Percentiles rank a stretch among this genome's conserved stretches.
phyloP scores from a whole-genome alignment of 2,888 invertebrate species.

The Chymomyza procnemis region DNA sequence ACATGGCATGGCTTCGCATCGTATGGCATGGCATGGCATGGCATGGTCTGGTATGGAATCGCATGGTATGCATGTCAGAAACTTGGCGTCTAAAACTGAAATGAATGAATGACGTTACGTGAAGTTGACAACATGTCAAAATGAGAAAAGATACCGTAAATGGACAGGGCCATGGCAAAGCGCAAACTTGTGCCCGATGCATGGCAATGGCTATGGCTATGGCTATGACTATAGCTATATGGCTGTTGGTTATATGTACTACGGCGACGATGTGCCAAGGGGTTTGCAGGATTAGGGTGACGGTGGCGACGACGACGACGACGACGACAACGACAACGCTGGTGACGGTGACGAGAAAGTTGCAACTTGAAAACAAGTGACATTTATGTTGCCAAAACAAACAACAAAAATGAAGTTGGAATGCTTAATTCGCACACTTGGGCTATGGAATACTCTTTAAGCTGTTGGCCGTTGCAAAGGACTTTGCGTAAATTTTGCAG shows the following conservation, averaged over 20 bases:
- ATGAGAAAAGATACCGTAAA: conserved; percentile 68
- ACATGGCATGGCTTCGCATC: neutral
- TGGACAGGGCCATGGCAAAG: conserved; percentile 30
- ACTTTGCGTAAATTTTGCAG: too few species aligned
- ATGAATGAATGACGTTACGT: conserved; percentile 65
- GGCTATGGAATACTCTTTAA: neutral
- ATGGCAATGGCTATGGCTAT: neutral
- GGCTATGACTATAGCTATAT: too few species aligned
- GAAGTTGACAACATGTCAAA: conserved; percentile 69
- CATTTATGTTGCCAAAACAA: conserved; percentile 72
- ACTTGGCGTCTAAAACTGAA: conserved; percentile 36
- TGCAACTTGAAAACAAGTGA: conserved; percentile 58
- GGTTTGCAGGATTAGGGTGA: too few species aligned
- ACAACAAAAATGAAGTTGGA: conserved; percentile 51
- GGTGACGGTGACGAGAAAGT: conserved; percentile 21
- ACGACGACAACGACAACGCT: too few species aligned
- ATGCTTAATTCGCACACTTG: neutral
- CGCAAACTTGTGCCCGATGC: neutral
- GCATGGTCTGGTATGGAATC: conserved; percentile 10
- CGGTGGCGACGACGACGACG: neutral
- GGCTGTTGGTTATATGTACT: too few species aligned
- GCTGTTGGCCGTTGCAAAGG: too few species aligned
- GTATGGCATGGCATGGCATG: neutral
- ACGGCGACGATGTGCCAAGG: neutral
- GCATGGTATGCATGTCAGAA: conserved; percentile 58